These are phyloP conservation scores for Phragmatobia fuliginosa DNA, from an alignment of 2,888 invertebrate genomes.

Conservation along the genomic window DNA sequence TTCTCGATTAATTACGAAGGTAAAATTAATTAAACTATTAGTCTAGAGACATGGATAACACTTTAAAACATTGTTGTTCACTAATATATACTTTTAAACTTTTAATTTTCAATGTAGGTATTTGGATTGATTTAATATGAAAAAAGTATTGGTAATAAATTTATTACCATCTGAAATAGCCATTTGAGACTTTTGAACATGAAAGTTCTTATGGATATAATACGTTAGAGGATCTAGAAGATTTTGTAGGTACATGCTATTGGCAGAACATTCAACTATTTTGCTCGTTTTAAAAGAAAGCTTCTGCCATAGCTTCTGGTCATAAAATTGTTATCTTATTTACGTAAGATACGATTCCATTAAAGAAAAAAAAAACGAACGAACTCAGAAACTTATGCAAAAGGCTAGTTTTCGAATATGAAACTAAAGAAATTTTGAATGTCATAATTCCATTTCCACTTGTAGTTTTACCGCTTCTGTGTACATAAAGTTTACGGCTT, in stretches of 20 bases:
- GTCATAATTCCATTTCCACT: constrained; percentile 19
- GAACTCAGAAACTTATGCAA: not conserved
- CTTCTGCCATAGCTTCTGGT: not conserved
- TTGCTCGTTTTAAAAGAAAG: too few species aligned
- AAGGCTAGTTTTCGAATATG: constrained; percentile 10
- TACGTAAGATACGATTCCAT: too few species aligned
- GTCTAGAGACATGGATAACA: not conserved
- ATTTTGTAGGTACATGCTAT: too few species aligned
- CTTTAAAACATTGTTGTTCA: not conserved
- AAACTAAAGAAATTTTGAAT: constrained; percentile 19
- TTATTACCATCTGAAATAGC: not conserved
- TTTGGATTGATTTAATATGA: too few species aligned
- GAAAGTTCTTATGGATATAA: not conserved
- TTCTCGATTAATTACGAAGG: constrained; percentile 18
- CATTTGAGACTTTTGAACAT: not conserved
- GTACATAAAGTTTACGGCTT: constrained; percentile 16
- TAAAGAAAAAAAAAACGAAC: not conserved
- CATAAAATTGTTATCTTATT: not conserved
- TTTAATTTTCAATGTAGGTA: not conserved
- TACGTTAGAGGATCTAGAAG: not conserved
- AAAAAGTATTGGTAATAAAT: too few species aligned
- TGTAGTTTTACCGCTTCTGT: constrained; percentile 27
- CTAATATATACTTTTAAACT: not conserved
- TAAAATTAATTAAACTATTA: constrained; percentile 16
- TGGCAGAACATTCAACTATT: not conserved